Evolutionary conservation across 2,113 vertebrate genomes (phyloP), one percentile per base, ranked within the genome.

Genomic region (Coturnix japonica): DNA sequence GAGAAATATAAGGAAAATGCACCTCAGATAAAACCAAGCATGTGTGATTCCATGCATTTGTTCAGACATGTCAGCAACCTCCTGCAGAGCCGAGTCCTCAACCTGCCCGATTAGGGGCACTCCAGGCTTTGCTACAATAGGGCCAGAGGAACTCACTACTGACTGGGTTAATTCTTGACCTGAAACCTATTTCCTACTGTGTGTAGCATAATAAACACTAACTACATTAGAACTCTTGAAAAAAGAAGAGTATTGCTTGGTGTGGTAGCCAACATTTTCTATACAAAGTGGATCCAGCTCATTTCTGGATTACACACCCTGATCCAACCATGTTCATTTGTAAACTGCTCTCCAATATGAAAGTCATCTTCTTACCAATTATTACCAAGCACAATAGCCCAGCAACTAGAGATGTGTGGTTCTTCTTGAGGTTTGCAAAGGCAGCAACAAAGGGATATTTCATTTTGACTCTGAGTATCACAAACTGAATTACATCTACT

Each of bases 341-440:
- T 86, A 79, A 84, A 72, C 56, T 47, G 13, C 47, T 89, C 57
- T 71, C 35, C 65, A 53, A 9, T 66, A 25, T 25, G 11, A 81
- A 95, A 92, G 47, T 25, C 47, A 84, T 23, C 0, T 60, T 60
- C 35, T 57, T 89, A 33, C 23, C 22, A 18, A 11, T 20, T 78
- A 77, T 79, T 85, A 46, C 21, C 49, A 69, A 70, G 22, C 71
- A 33, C 71, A 77, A 69, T 28, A 81, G 33, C 43, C 30, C 46
- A 59, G 33, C 35, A 59, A 71, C 17, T 30, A 74, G 69, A 39
- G 44, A 61, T 65, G 41, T 41, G 18, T 83, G n/a, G 35, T 81
- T 81, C 88, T 78, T 35, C n/a, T 75, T 64, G 23, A 81, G 53
- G 21, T 87, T 94, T 91, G 46, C 74, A 83, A 94, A 83, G 71